These are phyloP conservation scores for Cassiopea xamachana DNA, from an alignment of 30 jellyfish, hydroid and myxozoan genomes.

Conservation along the genomic window DNA sequence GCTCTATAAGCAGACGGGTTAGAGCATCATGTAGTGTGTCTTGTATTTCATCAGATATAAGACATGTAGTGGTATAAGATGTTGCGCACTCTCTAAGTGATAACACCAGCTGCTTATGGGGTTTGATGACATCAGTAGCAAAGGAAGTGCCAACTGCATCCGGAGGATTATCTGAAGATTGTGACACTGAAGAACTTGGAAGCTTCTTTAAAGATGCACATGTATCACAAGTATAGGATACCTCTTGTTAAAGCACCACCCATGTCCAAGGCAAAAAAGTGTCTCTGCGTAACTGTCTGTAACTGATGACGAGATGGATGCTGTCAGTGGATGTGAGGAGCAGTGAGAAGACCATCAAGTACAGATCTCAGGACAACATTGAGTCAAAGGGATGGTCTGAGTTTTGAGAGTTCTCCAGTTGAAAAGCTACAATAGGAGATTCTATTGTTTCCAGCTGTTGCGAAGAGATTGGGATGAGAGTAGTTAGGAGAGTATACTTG, in stretches of 20 bases:
- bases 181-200: slow-evolving; percentile 9
- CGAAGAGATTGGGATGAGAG: too few species aligned
- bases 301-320: slow-evolving; percentile 59
- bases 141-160: slow-evolving; percentile 37
- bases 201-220: slow-evolving; percentile 34
- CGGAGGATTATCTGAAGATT: slow-evolving; percentile 26
- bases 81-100: slow-evolving; percentile 36
- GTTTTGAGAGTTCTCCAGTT: too few species aligned
- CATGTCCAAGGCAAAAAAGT: slow-evolving; percentile 60
- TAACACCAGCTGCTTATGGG: slow-evolving; percentile 53
- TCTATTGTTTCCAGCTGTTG: too few species aligned
- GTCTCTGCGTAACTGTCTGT: slow-evolving; percentile 20
- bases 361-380: slow-evolving; percentile 49
- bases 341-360: slow-evolving; percentile 53
- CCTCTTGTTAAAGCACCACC: slow-evolving; percentile 1
- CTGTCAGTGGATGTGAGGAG: slow-evolving; percentile 44
- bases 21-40: slow-evolving; percentile 46
- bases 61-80: slow-evolving; percentile 32
- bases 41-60: slow-evolving; percentile 25
- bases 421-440: too few species aligned
- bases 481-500: too few species aligned
- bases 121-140: slow-evolving; percentile 55
- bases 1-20: background rate
- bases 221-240: slow-evolving; percentile 19
- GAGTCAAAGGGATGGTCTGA: slow-evolving; percentile 12